Evolutionary conservation across 2,113 vertebrate species (phyloP).

Genomic region (Cyprinodon tularosa): DNA sequence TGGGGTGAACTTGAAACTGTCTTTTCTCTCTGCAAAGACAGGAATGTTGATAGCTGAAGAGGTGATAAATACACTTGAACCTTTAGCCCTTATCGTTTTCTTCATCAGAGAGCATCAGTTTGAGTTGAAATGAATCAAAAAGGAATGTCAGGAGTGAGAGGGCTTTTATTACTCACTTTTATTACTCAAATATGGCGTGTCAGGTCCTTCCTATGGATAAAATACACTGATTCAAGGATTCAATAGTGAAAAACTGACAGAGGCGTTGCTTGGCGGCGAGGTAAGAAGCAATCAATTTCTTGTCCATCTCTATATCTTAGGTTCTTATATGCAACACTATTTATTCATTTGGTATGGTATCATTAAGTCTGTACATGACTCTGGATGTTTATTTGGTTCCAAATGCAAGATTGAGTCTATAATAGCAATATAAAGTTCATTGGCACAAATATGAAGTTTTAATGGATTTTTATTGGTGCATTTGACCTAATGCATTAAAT

Average conservation of each 20-base stretch:
- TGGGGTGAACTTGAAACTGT: not conserved
- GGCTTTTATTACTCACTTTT: constrained; percentile 49
- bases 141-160: not conserved
- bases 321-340: constrained; percentile 7
- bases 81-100: not conserved
- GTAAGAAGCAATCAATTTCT: constrained; percentile 10
- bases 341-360: constrained; percentile 19
- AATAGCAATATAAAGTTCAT: not conserved
- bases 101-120: constrained; percentile 14
- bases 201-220: constrained; percentile 45
- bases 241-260: constrained; percentile 22
- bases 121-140: constrained; percentile 33
- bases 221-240: constrained; percentile 48
- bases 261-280: constrained; percentile 8
- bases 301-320: constrained; percentile 12
- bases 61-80: constrained; percentile 10
- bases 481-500: not conserved
- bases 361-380: constrained; percentile 14
- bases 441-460: not conserved
- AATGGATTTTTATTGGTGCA: not conserved
- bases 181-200: constrained; percentile 15
- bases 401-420: constrained; percentile 27
- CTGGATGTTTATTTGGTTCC: constrained; percentile 25
- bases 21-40: constrained; percentile 22
- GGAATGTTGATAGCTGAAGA: constrained; percentile 23